Base-by-base conservation (phyloP, 2,113 vertebrate genomes). In the Noctilio leporinus region DNA sequence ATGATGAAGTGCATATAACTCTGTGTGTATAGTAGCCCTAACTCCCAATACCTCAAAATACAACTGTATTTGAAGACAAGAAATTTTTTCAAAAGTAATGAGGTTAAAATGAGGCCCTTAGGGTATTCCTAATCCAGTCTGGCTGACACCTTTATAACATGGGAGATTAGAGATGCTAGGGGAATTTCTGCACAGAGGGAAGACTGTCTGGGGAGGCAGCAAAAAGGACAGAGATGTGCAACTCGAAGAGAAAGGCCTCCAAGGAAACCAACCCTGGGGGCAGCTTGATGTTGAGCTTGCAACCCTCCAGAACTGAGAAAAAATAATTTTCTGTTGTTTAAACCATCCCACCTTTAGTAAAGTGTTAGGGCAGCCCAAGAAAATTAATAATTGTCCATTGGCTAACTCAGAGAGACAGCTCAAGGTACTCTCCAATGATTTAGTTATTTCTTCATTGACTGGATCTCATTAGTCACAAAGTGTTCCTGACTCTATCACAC, bases 191-290 rank as follows among this genome's bases (percentile, higher is more conserved):
- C 69, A 64, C 19, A 51, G 20, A 83, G 35, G 12, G n/a, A 51
- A 49, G 35, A 51, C 22, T 2, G 30, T 51, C 4, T 75, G 45
- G 75, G 10, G 28, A 43, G 16, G n/a, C 19, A 73, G 2, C 19
- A 64, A 53, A 26, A 84, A 84, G 4, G 49, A 62, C 1, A 14
- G 19, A 8, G 12, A 9, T 15, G 26, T 24, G 24, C 67, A 45
- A 47, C 16, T 40, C 33, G 72, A 35, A 53, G 17, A 72, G 40
- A 55, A 40, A 78, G 20, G 4, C 49, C 38, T 55, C 30, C 14
- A 14, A 30, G 38, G 43, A n/a, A 20, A 40, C 1, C 4, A 14
- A 62, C 10, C 2, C 24, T 22, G 1, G 12, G 2, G 11, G 33
- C 4, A 51, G 22, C 8, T 82, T 78, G 38, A 67, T 49, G 22